These are phyloP conservation scores for Ailurus styani DNA, from an alignment of 2,113 vertebrate species.

Conservation along the genomic window DNA sequence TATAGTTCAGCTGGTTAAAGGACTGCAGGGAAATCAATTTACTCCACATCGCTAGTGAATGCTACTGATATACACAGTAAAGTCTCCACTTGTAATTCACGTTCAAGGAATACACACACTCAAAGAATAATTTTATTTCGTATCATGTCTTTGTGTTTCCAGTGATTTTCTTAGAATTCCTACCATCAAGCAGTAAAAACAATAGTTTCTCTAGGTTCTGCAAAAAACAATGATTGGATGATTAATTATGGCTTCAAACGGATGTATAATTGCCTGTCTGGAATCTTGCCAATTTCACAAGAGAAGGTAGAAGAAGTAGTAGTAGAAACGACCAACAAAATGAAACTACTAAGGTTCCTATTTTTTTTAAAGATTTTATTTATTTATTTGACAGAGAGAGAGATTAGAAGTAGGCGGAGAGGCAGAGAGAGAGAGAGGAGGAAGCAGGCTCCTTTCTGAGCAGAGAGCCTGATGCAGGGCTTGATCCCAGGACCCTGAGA, in stretches of 20 bases:
- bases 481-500: no score
- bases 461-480: no score
- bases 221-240: conserved; percentile 11
- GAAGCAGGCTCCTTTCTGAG: no score
- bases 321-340: not conserved
- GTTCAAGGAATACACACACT: not conserved
- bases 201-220: not conserved
- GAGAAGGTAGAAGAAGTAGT: not conserved
- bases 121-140: conserved; percentile 32
- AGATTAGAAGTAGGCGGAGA: no score
- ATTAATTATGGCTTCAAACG: conserved; percentile 37
- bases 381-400: no score
- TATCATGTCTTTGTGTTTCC: not conserved
- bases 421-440: no score
- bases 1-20: conserved; percentile 40
- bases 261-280: not conserved
- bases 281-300: not conserved
- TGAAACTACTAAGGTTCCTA: not conserved
- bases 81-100: not conserved
- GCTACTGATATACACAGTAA: not conserved
- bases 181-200: not conserved
- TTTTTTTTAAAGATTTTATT: no score
- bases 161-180: conserved; percentile 1
- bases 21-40: conserved; percentile 34
- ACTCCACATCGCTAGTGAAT: not conserved